Percentiles rank a stretch among this genome's conserved stretches.
phyloP scores from a whole-genome alignment of 2,888 invertebrate species.

The Tuberolachnus salignus region DNA sequence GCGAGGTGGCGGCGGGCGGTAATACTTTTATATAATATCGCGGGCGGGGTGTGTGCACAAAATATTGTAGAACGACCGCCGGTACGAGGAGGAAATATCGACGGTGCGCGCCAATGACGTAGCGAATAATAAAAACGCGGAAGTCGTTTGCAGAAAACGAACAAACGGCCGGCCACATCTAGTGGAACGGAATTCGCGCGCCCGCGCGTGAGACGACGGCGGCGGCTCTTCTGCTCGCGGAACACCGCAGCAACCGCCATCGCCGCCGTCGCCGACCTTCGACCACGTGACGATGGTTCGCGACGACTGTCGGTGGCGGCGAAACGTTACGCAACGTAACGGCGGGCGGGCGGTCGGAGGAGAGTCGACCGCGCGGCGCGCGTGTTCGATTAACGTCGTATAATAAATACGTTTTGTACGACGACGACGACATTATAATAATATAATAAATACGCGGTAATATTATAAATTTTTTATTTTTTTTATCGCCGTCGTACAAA shows the following conservation, averaged over 20 bases:
- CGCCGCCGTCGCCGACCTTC: conserved; percentile 26
- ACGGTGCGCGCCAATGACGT: too few species aligned
- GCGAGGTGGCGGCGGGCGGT: too few species aligned
- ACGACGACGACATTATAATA: background rate
- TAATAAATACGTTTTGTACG: too few species aligned
- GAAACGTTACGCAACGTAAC: conserved; percentile 15
- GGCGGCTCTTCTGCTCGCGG: conserved; percentile 11
- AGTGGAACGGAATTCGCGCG: conserved; percentile 46
- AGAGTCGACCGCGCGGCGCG: background rate
- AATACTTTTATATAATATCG: too few species aligned
- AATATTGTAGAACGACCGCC: too few species aligned
- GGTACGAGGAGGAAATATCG: too few species aligned
- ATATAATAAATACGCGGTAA: too few species aligned
- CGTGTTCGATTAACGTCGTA: background rate
- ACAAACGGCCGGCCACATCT: conserved; percentile 18
- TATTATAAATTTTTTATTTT: too few species aligned
- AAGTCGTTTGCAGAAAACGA: conserved; percentile 14
- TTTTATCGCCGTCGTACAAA: too few species aligned
- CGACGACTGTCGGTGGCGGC: conserved; percentile 6
- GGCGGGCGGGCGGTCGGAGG: too few species aligned
- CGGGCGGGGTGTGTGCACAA: too few species aligned
- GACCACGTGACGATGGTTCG: conserved; percentile 40
- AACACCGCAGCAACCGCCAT: conserved; percentile 21
- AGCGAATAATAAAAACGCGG: too few species aligned
- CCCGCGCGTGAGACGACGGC: background rate